Conservation (phyloP, 2,113 vertebrate genomes). For the Verasper variegatus region DNA sequence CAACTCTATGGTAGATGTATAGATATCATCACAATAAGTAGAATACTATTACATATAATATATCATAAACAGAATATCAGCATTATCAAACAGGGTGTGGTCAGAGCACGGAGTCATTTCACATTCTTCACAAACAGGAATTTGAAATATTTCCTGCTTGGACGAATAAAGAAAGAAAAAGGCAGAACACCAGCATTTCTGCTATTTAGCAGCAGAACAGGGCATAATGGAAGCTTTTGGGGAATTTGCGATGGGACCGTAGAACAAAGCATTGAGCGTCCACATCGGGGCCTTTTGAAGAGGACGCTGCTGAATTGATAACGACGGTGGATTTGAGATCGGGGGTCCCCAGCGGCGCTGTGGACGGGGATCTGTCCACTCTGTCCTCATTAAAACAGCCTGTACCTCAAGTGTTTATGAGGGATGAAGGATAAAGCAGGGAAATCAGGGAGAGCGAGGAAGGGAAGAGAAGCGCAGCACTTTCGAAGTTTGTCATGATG, state of each 20-base stretch:
- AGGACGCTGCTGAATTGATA: conserved; percentile 47
- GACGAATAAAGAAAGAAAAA: conserved; percentile 10
- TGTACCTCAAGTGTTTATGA: conserved; percentile 37
- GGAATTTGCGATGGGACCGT: conserved; percentile 16
- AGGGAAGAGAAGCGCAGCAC: conserved; percentile 15
- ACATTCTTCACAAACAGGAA: not conserved
- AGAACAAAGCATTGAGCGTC: conserved; percentile 51
- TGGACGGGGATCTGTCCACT: conserved; percentile 57
- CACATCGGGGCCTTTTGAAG: conserved; percentile 38
- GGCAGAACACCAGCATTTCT: conserved; percentile 24
- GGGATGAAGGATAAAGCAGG: not conserved
- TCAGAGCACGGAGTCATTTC: not conserved
- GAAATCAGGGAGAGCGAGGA: not conserved
- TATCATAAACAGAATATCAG: too few species aligned
- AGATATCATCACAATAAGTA: too few species aligned
- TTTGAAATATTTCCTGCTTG: conserved; percentile 6
- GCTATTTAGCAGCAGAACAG: conserved; percentile 4
- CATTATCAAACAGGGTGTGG: not conserved
- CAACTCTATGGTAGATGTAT: too few species aligned
- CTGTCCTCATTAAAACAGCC: conserved; percentile 66
- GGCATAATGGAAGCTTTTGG: conserved; percentile 24
- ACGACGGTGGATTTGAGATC: conserved; percentile 37
- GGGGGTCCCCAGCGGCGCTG: conserved; percentile 33
- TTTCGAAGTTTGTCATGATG: conserved; percentile 63
- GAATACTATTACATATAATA: too few species aligned